Conservation (phyloP, 1,140 invertebrate genomes). For the Drosophila ogumai region DNA sequence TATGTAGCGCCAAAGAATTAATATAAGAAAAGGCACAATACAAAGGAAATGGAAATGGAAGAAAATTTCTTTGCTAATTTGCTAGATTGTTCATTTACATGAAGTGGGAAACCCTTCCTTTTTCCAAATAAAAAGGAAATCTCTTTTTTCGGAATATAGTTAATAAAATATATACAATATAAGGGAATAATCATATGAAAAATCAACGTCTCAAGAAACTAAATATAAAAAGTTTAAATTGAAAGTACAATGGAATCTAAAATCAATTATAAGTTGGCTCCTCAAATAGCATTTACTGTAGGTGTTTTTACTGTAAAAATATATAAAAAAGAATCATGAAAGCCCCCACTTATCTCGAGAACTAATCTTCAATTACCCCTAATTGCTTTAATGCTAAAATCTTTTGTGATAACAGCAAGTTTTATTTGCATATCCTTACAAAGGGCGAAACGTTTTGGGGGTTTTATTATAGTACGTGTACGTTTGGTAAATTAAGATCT, state of each 20-base stretch:
- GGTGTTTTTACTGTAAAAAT: background rate
- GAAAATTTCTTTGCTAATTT: background rate
- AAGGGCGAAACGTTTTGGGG: background rate
- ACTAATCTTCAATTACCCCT: constrained; percentile 25
- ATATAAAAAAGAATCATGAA: background rate
- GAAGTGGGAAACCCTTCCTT: too few species aligned
- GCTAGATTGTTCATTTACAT: background rate
- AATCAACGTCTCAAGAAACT: background rate
- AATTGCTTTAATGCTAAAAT: constrained; percentile 17
- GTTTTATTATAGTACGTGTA: background rate
- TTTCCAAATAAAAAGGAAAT: too few species aligned
- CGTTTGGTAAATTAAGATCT: background rate
- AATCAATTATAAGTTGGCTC: background rate
- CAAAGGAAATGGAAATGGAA: background rate
- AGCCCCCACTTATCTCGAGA: constrained; percentile 21
- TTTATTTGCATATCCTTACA: constrained; percentile 46
- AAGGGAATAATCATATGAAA: too few species aligned
- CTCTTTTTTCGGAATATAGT: too few species aligned
- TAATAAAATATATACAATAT: too few species aligned
- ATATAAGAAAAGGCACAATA: background rate
- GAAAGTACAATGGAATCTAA: background rate
- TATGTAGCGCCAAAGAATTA: too few species aligned
- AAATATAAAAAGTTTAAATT: background rate
- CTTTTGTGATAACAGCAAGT: constrained; percentile 28
- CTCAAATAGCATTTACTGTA: constrained; percentile 6